A percentile compares a stretch with the other conserved stretches of the same genome.
phyloP scores from a whole-genome alignment of 2,113 vertebrate genomes.

The Hemiprocne comata region DNA sequence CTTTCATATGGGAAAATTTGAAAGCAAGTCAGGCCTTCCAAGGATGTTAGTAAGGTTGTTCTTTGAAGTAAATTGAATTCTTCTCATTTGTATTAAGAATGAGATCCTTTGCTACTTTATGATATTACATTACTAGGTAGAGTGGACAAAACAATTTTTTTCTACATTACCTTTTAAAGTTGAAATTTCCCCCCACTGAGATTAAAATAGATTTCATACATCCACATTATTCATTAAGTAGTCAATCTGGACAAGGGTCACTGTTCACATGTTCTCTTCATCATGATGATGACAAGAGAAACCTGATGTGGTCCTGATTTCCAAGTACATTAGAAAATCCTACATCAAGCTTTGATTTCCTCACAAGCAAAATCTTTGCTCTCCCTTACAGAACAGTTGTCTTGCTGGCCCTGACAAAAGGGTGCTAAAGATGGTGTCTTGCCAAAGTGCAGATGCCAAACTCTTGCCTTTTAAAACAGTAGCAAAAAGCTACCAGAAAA shows the following conservation, averaged over 20 bases:
- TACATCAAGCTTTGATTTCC: conserved; percentile 37
- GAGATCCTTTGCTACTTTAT: background rate
- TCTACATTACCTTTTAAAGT: conserved; percentile 4
- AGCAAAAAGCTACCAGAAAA: no score
- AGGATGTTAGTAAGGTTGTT: background rate
- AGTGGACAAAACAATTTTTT: conserved; percentile 12
- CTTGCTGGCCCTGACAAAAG: background rate
- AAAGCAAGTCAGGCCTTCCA: conserved; percentile 32
- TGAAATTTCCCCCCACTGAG: conserved; percentile 10
- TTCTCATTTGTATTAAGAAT: conserved; percentile 33
- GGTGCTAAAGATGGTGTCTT: background rate
- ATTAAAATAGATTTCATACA: conserved; percentile 33
- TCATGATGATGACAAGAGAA: conserved; percentile 17
- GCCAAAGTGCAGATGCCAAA: background rate
- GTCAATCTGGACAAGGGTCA: background rate
- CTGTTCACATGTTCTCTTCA: conserved; percentile 34
- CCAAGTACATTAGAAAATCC: conserved; percentile 7
- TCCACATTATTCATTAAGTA: conserved; percentile 39
- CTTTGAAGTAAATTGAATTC: conserved; percentile 50
- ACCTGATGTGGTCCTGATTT: background rate
- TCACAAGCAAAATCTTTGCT: background rate
- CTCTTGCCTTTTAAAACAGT: background rate
- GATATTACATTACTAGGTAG: background rate
- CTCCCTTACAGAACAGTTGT: background rate
- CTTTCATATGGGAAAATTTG: conserved; percentile 44